Base-by-base conservation (phyloP, 2,113 vertebrate species). In the Petroica traversi region DNA sequence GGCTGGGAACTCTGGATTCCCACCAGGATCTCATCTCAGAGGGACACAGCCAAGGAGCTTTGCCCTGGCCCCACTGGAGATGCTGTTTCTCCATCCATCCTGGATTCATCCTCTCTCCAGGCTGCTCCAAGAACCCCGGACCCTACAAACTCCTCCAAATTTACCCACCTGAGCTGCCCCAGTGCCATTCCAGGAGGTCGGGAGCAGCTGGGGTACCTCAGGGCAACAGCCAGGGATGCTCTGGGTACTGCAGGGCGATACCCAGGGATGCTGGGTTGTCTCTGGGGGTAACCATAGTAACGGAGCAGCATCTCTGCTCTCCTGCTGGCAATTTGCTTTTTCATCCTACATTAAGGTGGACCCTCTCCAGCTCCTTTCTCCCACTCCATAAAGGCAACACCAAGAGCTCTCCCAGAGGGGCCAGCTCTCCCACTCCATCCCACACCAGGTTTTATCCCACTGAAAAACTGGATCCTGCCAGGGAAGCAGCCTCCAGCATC, bases 231-330 rank as follows among this genome's bases (percentile, higher is more conserved):
- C 73, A 92, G 85, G 93, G 96, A 96, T 93, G 95, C 92, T 97
- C 12, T 72, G 88, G 97, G 97, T 97, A 96, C 93, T 25, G 54
- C 95, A 91, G 91, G 92, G 92, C 46, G 33, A 88, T 89, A 92
- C 95, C 95, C 67, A 74, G 89, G 92, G 97, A 97, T 94, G 95
- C 94, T 96, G 18, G 12, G 61, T 40, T 95, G 73, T 90, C 94
- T 92, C 97, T 91, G 93, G 95, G 95, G 93, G 96, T 97, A 97
- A 96, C 95, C 97, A 98, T 97, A 94, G 95, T 95, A 97, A 98
- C 93, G 1, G 95, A 97, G 97, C 96, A 97, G 95, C 95, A 97
- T 98, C 97, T 93, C 95, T 82, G 92, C 97, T 91, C 95, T 95
- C 96, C 85, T 92, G 83, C 92, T 82, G 45, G 75, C 73, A 96